Evolutionary conservation across 1,140 invertebrate genomes (phyloP).

Genomic region (Leptopilina boulardi): DNA sequence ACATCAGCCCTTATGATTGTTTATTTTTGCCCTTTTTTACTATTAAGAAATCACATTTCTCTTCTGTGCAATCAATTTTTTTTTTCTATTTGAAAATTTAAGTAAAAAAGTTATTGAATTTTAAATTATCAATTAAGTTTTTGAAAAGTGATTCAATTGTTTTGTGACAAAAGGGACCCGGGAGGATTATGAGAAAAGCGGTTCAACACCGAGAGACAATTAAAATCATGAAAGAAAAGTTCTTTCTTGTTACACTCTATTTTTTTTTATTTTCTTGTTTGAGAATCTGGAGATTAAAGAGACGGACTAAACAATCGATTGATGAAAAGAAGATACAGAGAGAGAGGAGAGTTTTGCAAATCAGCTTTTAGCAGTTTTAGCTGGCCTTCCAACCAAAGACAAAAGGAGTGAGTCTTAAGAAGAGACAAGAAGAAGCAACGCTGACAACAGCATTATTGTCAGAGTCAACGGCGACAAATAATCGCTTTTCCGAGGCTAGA

Average conservation of each 20-base stretch:
- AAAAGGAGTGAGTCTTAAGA: conserved; percentile 26
- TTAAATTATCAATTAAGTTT: neutral
- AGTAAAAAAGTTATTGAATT: too few species aligned
- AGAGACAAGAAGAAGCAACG: conserved; percentile 33
- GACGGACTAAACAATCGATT: conserved; percentile 48
- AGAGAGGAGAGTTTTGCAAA: conserved; percentile 43
- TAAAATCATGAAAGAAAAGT: conserved; percentile 19
- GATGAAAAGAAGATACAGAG: neutral
- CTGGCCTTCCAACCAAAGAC: conserved; percentile 25
- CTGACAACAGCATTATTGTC: conserved; percentile 24
- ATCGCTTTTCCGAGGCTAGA: conserved; percentile 36
- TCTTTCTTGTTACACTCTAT: neutral
- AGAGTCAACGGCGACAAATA: conserved; percentile 39
- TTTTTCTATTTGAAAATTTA: conserved; percentile 58
- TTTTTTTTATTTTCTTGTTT: neutral
- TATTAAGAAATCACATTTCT: too few species aligned
- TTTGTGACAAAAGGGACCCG: too few species aligned
- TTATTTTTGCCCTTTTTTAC: conserved; percentile 50
- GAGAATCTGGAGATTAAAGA: conserved; percentile 24
- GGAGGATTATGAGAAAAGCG: conserved; percentile 36
- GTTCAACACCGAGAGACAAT: conserved; percentile 7
- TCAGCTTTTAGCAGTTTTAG: conserved; percentile 50
- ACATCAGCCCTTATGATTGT: conserved; percentile 38
- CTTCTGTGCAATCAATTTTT: too few species aligned
- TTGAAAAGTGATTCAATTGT: neutral